Conservation (phyloP, 1,140 invertebrate genomes). For the Battus philenor region DNA sequence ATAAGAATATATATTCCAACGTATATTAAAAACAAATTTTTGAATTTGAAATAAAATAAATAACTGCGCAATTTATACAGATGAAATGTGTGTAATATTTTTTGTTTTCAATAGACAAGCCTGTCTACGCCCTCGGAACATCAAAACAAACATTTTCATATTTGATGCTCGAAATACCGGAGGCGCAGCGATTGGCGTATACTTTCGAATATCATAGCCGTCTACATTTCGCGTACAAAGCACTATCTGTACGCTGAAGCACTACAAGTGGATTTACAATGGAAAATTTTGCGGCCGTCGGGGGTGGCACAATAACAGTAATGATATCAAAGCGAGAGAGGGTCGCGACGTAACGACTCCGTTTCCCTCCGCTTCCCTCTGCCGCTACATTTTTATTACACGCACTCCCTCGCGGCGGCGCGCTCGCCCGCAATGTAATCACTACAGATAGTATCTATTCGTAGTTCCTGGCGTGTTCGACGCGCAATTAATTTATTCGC, state of each 20-base stretch:
- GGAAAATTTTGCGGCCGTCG: constrained; percentile 35
- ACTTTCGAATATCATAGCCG: constrained; percentile 10
- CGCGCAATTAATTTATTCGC: constrained; percentile 25
- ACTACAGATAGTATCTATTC: constrained; percentile 51
- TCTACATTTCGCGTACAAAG: constrained; percentile 8
- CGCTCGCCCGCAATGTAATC: constrained; percentile 66
- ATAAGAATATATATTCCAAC: too few species aligned
- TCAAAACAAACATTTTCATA: too few species aligned
- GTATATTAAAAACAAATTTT: too few species aligned
- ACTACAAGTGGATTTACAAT: constrained; percentile 31
- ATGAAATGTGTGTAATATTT: too few species aligned
- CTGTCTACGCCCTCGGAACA: too few species aligned
- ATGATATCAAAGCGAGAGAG: constrained; percentile 56
- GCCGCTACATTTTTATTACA: constrained; percentile 55
- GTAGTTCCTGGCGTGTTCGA: constrained; percentile 29
- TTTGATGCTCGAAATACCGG: not conserved
- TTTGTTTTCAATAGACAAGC: too few species aligned
- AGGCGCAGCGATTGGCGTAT: not conserved
- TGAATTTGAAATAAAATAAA: too few species aligned
- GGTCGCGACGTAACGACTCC: constrained; percentile 34
- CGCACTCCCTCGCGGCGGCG: constrained; percentile 45
- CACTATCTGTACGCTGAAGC: constrained; percentile 22
- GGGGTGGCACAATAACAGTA: constrained; percentile 58
- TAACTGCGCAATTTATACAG: too few species aligned
- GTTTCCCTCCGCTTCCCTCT: constrained; percentile 17